Percentiles rank a stretch among this genome's conserved stretches.
Conservation (phyloP, 2,113 vertebrate genomes). For the Cephalopterus ornatus region DNA sequence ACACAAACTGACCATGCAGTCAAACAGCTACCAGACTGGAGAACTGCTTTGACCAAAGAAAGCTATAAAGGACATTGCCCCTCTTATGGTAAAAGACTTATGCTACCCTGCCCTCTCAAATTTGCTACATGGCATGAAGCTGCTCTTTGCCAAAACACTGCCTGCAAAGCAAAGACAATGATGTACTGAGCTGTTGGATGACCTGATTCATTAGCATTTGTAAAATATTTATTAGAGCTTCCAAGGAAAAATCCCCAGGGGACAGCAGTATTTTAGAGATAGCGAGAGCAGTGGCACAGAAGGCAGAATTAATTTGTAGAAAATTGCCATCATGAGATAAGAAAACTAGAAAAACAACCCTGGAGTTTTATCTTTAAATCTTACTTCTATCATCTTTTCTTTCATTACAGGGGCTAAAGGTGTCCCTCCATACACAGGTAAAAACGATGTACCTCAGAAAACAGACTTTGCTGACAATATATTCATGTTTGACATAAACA, state of each 20-base stretch:
- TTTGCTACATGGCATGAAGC: background rate
- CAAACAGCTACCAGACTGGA: background rate
- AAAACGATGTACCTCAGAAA: background rate
- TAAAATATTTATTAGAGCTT: slow-evolving; percentile 26
- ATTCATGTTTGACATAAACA: background rate
- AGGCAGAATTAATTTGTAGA: background rate
- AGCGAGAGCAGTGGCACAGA: background rate
- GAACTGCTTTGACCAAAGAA: background rate
- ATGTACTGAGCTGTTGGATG: background rate
- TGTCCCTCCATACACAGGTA: background rate
- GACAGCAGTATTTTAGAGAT: background rate
- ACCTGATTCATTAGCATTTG: background rate
- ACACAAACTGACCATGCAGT: background rate
- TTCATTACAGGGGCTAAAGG: background rate
- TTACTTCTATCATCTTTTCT: background rate
- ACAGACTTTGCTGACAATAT: background rate
- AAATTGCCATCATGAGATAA: background rate
- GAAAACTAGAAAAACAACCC: background rate
- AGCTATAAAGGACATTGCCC: background rate
- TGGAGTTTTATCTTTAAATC: background rate
- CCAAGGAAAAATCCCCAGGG: background rate
- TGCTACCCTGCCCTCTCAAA: background rate
- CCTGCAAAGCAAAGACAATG: background rate
- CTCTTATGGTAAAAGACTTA: background rate
- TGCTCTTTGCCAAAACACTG: background rate